Base-by-base conservation (phyloP, 1,140 invertebrate genomes). In the Orius laevigatus region DNA sequence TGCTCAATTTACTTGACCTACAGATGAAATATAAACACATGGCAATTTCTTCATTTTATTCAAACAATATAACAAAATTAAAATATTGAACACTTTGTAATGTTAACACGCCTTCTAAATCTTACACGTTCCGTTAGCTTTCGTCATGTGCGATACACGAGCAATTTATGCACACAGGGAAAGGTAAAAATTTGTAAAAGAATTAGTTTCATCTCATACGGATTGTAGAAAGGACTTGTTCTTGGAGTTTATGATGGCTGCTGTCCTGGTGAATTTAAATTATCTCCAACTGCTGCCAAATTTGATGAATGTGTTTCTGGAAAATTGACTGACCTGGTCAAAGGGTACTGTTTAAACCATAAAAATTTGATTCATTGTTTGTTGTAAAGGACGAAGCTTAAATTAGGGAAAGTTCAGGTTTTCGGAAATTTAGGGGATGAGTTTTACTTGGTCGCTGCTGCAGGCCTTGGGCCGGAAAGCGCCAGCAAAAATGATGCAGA, bases 391-490 rank as follows among this genome's bases (percentile, higher is more conserved):
- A 44, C 49, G 5, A 12, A 20, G 4, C 11, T 49, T 14, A 49
- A 35, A 32, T 25, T 20, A 5, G 49, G 49, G 3, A 45, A 44
- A 20, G 42, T 34, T 19, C 49, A 50, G 31, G 66, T 71, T 51
- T 81, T 70, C 57, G 78, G 64, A 58, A 49, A 53, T 14, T 25
- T 53, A 11, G 31, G 42, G 9, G 35, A 42, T n/a, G 51, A 53
- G 3, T 53, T 41, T 33, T 45, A 43, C 41, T 20, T 60, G n/a
- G 59, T 72, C 1, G 64, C 66, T 43, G 60, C 71, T 12, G 67
- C 66, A 11, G 63, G 66, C 50, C 56, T 73, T 9, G 71, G 71
- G 0, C 60, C 64, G 32, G 55, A 61, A 41, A 60, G 63, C 52
- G 56, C 54, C 10, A 60, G 55, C 1, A 64, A 51, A 46, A 63